Conservation (phyloP, 2,888 invertebrate species). For the Napeogenes sylphis region DNA sequence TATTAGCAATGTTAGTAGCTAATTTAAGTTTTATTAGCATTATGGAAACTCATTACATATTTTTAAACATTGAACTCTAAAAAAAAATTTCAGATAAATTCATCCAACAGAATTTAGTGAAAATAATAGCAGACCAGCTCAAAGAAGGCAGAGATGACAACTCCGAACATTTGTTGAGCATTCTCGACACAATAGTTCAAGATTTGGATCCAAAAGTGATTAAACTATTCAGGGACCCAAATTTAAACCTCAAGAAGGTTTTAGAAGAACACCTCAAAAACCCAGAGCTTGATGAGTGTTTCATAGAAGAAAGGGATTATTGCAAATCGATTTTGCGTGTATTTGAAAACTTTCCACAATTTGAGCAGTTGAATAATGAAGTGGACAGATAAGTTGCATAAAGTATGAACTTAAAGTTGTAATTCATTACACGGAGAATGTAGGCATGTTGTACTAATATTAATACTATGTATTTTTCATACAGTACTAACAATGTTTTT, state of each 20-base stretch:
- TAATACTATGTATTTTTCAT: too few relatives aligned
- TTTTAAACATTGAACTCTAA: too few relatives aligned
- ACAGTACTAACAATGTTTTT: too few relatives aligned
- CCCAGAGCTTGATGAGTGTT: constrained; percentile 48
- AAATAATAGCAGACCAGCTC: constrained; percentile 43
- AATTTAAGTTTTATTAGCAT: background rate
- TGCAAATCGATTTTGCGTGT: constrained; percentile 43
- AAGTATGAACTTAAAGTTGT: background rate
- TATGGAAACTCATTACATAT: too few relatives aligned
- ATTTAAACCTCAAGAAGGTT: constrained; percentile 39
- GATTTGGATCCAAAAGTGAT: constrained; percentile 39
- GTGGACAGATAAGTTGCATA: constrained; percentile 49
- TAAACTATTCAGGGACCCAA: constrained; percentile 44
- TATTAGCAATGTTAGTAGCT: too few relatives aligned
- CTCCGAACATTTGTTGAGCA: constrained; percentile 56
- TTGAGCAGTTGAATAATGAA: constrained; percentile 34
- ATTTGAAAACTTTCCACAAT: constrained; percentile 32
- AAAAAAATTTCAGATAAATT: constrained; percentile 48
- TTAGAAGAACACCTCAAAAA: constrained; percentile 44
- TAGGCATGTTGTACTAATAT: too few relatives aligned
- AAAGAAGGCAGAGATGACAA: constrained; percentile 42
- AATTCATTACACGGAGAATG: background rate
- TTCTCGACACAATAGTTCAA: constrained; percentile 45
- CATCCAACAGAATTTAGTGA: constrained; percentile 47
- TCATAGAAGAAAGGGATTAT: constrained; percentile 53